Percentiles rank a stretch among this genome's conserved stretches.
phyloP scores from a whole-genome alignment of 1,140 invertebrate genomes.

The Eurosta solidaginis region DNA sequence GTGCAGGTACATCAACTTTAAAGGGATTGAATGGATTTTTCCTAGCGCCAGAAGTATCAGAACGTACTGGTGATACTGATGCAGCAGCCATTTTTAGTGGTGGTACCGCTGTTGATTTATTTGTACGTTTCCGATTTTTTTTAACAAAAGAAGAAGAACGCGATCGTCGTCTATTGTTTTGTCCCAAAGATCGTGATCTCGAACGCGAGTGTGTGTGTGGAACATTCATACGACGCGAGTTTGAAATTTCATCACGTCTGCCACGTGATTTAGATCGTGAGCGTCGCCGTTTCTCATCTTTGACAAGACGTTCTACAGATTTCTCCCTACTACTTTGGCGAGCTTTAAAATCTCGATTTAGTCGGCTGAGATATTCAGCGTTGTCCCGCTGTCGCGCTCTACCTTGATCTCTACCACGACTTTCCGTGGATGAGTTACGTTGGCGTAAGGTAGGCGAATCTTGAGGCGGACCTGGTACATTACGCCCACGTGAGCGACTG shows the following conservation, averaged over 20 bases:
- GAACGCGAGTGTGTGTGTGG: slow-evolving; percentile 29
- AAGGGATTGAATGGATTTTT: slow-evolving; percentile 29
- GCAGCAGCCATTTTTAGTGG: not conserved
- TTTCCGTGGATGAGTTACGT: not conserved
- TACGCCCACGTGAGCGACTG: slow-evolving; percentile 44
- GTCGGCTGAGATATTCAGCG: not conserved
- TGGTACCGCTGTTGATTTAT: slow-evolving; percentile 10
- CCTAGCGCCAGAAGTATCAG: not conserved
- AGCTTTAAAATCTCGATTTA: not conserved
- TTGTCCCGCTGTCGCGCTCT: not conserved
- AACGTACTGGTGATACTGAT: not conserved
- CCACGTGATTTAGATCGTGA: slow-evolving; percentile 30
- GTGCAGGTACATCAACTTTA: not conserved
- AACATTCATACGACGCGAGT: not conserved
- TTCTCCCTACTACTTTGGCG: not conserved
- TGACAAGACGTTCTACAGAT: not conserved
- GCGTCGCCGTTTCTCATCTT: not conserved
- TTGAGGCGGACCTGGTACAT: not conserved
- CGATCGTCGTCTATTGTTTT: slow-evolving; percentile 37
- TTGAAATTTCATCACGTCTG: slow-evolving; percentile 31
- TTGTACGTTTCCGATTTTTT: slow-evolving; percentile 7
- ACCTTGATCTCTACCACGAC: not conserved
- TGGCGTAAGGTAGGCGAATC: not conserved
- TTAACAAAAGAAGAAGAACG: slow-evolving; percentile 35
- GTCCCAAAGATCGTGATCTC: slow-evolving; percentile 30